These are phyloP conservation scores for Centropus bengalensis DNA, from an alignment of 2,113 vertebrate species.

Conservation along the genomic window DNA sequence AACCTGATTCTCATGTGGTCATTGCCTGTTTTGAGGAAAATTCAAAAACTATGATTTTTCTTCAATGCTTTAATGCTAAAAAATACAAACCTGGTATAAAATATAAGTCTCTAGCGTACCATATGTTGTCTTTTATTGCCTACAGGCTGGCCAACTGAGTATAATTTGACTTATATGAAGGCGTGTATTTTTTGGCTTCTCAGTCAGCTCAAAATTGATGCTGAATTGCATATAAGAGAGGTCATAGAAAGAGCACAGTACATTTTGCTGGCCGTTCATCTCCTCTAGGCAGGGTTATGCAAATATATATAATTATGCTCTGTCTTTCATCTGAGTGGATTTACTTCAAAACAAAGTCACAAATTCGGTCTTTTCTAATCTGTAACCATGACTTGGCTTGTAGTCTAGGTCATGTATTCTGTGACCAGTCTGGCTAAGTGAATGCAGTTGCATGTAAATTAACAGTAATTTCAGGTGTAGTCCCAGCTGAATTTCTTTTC, in stretches of 20 bases:
- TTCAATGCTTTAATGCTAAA: neutral
- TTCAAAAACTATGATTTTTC: neutral
- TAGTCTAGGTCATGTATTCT: neutral
- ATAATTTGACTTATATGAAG: neutral
- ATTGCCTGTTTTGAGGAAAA: neutral
- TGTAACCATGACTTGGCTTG: neutral
- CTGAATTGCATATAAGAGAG: neutral
- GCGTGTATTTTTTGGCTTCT: constrained; percentile 1
- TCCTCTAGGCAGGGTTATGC: constrained; percentile 16
- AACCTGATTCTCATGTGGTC: neutral
- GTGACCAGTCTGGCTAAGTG: neutral
- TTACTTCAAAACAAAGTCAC: neutral
- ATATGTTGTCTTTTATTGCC: neutral
- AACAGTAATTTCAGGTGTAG: neutral
- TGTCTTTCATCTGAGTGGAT: neutral
- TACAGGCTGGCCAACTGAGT: neutral
- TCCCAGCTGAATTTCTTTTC: neutral
- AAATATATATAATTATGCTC: neutral
- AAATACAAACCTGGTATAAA: constrained; percentile 13
- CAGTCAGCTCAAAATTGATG: neutral
- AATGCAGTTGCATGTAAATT: neutral
- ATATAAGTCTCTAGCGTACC: constrained; percentile 11
- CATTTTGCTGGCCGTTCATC: neutral
- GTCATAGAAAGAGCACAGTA: neutral
- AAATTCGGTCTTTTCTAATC: neutral